These are phyloP conservation scores for Nerophis ophidion DNA, from an alignment of 2,113 vertebrate species.

Conservation along the genomic window DNA sequence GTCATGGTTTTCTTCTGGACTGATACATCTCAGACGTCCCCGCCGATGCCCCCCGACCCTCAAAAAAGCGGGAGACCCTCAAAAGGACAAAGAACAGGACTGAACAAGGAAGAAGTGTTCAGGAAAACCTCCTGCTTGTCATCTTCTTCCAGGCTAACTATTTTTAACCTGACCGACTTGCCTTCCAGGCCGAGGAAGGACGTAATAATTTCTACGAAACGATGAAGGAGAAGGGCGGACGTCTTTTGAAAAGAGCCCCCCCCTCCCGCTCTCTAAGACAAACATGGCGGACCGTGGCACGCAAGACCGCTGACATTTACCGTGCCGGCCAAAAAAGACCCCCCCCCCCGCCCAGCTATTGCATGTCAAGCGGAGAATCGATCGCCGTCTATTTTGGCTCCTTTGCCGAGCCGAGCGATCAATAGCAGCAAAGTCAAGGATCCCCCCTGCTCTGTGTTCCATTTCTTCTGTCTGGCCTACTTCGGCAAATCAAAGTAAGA, in stretches of 20 bases:
- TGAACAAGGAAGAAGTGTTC: background rate
- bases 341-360: background rate
- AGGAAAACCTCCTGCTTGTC: slow-evolving; percentile 22
- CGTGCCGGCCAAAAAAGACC: background rate
- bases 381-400: background rate
- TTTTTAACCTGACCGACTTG: slow-evolving; percentile 48
- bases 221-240: slow-evolving; percentile 8
- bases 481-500: slow-evolving; percentile 51
- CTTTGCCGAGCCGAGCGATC: slow-evolving; percentile 13
- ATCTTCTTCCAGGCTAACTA: slow-evolving; percentile 35
- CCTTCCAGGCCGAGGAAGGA: slow-evolving; percentile 16
- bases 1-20: slow-evolving; percentile 38
- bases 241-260: slow-evolving; percentile 67
- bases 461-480: slow-evolving; percentile 9
- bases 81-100: background rate
- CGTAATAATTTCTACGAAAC: background rate
- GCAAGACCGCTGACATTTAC: slow-evolving; percentile 2
- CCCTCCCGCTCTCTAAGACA: slow-evolving; percentile 48
- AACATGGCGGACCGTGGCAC: slow-evolving; percentile 48
- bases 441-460: background rate
- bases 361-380: too few species aligned
- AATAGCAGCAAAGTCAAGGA: slow-evolving; percentile 12
- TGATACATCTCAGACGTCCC: slow-evolving; percentile 37
- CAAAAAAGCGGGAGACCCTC: background rate
- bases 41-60: slow-evolving; percentile 11